Percentiles rank a stretch among this genome's conserved stretches.
Evolutionary conservation across 2,888 invertebrate genomes (phyloP).

Genomic region (Callimorpha dominula): DNA sequence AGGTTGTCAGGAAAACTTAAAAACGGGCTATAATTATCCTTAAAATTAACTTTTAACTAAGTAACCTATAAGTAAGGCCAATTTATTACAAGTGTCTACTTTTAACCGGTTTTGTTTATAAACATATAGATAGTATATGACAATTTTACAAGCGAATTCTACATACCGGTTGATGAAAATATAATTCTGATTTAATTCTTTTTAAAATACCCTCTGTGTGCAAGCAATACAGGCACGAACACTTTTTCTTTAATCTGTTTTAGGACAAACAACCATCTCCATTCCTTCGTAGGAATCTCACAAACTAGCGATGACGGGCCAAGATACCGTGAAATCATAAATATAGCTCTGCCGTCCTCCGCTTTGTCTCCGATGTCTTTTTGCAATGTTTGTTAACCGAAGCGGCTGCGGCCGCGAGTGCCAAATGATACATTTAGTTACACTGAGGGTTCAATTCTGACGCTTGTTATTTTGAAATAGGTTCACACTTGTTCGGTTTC

Average conservation of each 20-base stretch:
- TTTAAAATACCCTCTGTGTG: neutral
- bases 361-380: constrained; percentile 49
- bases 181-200: too few relatives aligned
- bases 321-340: constrained; percentile 80
- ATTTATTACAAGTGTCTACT: too few relatives aligned
- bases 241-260: neutral
- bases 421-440: constrained; percentile 17
- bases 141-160: too few relatives aligned
- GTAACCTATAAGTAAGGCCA: too few relatives aligned
- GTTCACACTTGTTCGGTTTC: constrained; percentile 1
- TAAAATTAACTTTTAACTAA: too few relatives aligned
- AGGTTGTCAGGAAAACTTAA: too few relatives aligned
- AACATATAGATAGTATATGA: too few relatives aligned
- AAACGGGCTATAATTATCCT: too few relatives aligned
- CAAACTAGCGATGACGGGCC: constrained; percentile 68
- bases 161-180: too few relatives aligned
- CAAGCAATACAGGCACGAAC: neutral
- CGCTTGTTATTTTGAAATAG: constrained; percentile 7
- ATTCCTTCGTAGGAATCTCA: constrained; percentile 50
- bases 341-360: constrained; percentile 66
- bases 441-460: constrained; percentile 13
- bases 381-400: constrained; percentile 43
- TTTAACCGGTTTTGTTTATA: too few relatives aligned
- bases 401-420: constrained; percentile 17
- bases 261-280: constrained; percentile 35